A percentile compares a stretch with the other conserved stretches of the same genome.
Evolutionary conservation across 2,888 invertebrate genomes (phyloP).

Genomic region (Eristalis intricaria): DNA sequence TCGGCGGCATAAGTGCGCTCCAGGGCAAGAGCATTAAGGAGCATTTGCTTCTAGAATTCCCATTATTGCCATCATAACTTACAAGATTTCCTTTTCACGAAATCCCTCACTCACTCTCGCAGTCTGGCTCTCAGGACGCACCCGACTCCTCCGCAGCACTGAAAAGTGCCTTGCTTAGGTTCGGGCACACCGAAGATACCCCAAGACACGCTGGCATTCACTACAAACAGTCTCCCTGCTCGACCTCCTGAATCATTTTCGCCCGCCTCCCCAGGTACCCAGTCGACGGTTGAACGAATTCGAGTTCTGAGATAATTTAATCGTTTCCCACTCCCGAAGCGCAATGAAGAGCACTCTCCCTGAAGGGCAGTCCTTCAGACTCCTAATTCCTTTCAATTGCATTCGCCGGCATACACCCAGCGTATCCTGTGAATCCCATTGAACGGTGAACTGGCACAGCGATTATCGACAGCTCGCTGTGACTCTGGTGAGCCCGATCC

Average conservation of each 20-base stretch:
- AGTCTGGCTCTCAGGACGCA: constrained; percentile 10
- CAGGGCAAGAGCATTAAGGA: constrained; percentile 44
- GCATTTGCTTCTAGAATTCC: constrained; percentile 62
- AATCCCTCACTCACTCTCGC: constrained; percentile 20
- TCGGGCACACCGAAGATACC: constrained; percentile 32
- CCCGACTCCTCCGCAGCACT: constrained; percentile 29
- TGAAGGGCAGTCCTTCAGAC: constrained; percentile 48
- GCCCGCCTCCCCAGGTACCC: background rate
- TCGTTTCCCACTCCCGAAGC: constrained; percentile 42
- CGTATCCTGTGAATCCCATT: constrained; percentile 37
- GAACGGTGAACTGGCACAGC: constrained; percentile 52
- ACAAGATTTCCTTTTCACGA: constrained; percentile 61
- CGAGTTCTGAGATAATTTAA: constrained; percentile 43
- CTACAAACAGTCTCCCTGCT: background rate
- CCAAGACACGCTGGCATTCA: constrained; percentile 46
- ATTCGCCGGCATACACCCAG: constrained; percentile 18
- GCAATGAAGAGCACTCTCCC: constrained; percentile 55
- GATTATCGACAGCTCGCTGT: constrained; percentile 23
- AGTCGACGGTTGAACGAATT: background rate
- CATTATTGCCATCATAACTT: constrained; percentile 70
- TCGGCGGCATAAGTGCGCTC: constrained; percentile 60
- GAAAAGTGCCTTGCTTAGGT: constrained; percentile 51
- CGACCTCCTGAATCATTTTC: constrained; percentile 29
- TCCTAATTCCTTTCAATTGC: constrained; percentile 66
- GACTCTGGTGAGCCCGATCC: background rate